Evolutionary conservation across 2,113 vertebrate species (phyloP).

Genomic region (Anhinga rufa): DNA sequence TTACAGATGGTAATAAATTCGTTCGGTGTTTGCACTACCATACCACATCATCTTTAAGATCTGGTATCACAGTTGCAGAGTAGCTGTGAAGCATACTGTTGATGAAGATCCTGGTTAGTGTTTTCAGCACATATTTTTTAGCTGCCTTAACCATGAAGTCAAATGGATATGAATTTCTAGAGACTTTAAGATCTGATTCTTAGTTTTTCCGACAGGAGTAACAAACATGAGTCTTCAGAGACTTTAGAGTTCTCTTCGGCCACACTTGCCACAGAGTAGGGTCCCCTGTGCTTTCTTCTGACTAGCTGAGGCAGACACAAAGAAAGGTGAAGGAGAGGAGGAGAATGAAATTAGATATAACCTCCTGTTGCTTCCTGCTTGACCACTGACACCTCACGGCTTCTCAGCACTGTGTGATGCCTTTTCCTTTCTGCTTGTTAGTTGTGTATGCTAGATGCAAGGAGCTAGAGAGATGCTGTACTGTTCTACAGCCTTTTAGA

Average conservation of each 20-base stretch:
- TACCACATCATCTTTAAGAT: neutral
- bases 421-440: neutral
- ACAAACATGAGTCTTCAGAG: neutral
- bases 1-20: neutral
- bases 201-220: neutral
- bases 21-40: neutral
- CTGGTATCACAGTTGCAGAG: neutral
- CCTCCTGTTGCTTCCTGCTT: accelerated
- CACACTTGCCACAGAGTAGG: neutral
- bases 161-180: neutral
- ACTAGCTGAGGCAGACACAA: neutral
- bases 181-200: neutral
- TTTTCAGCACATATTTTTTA: neutral
- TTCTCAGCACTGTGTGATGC: neutral
- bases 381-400: neutral
- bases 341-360: neutral
- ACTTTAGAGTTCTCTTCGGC: neutral
- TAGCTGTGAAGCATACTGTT: neutral
- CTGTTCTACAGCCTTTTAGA: neutral
- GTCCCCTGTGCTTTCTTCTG: neutral
- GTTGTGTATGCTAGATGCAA: neutral
- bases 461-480: neutral
- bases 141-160: neutral
- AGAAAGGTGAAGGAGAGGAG: neutral
- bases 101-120: neutral